These are phyloP conservation scores for Climacteris rufus DNA, from an alignment of 2,113 vertebrate species.

Conservation along the genomic window DNA sequence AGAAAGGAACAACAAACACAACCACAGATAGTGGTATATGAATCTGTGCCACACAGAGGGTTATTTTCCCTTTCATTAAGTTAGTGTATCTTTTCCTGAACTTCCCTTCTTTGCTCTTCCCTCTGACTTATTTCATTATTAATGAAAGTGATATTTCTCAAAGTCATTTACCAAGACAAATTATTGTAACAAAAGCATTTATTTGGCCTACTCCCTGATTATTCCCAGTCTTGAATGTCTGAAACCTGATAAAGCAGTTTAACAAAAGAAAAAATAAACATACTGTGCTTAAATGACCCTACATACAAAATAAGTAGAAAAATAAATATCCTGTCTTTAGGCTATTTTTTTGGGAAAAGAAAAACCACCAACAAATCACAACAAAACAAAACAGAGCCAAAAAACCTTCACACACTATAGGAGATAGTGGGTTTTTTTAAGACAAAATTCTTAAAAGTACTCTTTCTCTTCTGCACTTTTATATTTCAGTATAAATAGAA, in stretches of 20 bases:
- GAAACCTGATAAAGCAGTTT: not conserved
- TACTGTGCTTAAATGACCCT: not conserved
- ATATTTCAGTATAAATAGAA: not conserved
- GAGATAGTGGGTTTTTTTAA: not conserved
- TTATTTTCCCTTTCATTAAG: not conserved
- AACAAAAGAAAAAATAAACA: not conserved
- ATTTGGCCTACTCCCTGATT: not conserved
- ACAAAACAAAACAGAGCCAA: not conserved
- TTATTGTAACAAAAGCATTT: not conserved
- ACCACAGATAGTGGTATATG: not conserved
- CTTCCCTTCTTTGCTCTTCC: not conserved
- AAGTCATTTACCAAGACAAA: not conserved
- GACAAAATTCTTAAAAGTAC: not conserved
- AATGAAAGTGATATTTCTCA: not conserved
- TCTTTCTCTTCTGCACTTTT: not conserved
- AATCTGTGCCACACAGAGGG: rapidly evolving
- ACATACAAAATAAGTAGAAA: not conserved
- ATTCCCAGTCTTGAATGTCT: not conserved
- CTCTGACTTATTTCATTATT: not conserved
- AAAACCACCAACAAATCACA: not conserved
- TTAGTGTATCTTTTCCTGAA: not conserved
- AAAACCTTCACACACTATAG: rapidly evolving
- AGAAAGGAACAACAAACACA: not conserved
- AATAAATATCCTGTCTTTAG: not conserved
- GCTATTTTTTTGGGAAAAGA: not conserved